A percentile compares a stretch with the other conserved stretches of the same genome.
phyloP scores from a whole-genome alignment of 2,113 vertebrate genomes.

The Rafetus swinhoei region DNA sequence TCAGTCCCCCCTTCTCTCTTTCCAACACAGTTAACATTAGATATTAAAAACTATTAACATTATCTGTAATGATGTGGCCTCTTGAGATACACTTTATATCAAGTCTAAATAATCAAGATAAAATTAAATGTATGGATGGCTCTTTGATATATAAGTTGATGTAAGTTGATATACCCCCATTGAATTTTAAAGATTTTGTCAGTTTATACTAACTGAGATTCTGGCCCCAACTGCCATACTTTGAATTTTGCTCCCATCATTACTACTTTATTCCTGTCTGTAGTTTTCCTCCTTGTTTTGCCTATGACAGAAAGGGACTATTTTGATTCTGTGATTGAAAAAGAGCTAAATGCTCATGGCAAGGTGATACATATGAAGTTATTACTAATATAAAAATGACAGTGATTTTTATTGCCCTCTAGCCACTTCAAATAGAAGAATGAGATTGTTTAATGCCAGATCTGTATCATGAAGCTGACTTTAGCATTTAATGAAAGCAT shows the following conservation, averaged over 20 bases:
- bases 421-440: background rate
- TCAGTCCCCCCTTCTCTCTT: background rate
- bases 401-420: background rate
- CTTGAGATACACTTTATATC: background rate
- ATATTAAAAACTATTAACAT: background rate
- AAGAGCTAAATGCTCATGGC: background rate
- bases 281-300: background rate
- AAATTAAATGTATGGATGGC: background rate
- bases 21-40: background rate
- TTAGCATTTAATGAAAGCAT: background rate
- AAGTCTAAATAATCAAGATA: background rate
- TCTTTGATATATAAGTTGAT: background rate
- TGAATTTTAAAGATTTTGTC: too few species aligned
- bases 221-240: background rate
- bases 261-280: background rate
- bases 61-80: background rate
- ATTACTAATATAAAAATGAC: background rate
- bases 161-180: fast-evolving
- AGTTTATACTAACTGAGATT: background rate
- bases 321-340: background rate
- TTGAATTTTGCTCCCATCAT: background rate
- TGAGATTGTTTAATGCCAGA: background rate
- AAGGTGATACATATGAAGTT: background rate
- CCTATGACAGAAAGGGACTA: background rate
- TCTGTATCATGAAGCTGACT: background rate